Base-by-base conservation (phyloP, 53 echinoderm and acorn worm species). In the Stichopus horrens region DNA sequence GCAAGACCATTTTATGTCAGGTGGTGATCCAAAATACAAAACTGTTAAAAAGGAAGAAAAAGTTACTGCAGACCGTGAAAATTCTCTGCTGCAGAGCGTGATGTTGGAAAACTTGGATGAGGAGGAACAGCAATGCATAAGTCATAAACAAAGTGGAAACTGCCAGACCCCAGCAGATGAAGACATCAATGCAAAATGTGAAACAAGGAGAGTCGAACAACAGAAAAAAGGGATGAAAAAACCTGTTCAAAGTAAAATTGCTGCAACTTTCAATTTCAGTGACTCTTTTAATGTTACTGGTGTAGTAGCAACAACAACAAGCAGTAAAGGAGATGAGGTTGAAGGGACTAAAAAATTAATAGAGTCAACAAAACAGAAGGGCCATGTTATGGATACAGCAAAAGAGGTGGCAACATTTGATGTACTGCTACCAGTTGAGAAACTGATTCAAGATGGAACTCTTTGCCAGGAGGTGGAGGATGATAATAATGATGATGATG, bases 1-100 rank as follows among this genome's bases (percentile, higher is more conserved):
- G 18, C n/a, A 20, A 21, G n/a, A 13, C 6, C 7, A 16, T 71
- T 20, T 20, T n/a, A 71, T 18, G 71, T 71, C 19, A 71, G 4
- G 5, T 71, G 19, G 18, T 18, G 19, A 71, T 71, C 71, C 18
- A 71, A 20, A 21, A 16, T 16, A 6, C 18, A 5, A 71, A 71
- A n/a, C 18, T 20, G 19, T 71, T 18, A 6, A 71, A 4, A 7
- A n/a, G 7, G 19, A 71, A 18, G n/a, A 71, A 71, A 18, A 71
- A 18, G 18, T 20, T 71, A n/a, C 71, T 18, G 6, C 71, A 2
- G 71, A 71, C 7, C 13, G 81, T n/a, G 81, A 22, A 22, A 58
- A 22, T 11, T 81, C 81, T 19, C 23, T 81, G 58, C 58, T 81
- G 7, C 81, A 58, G 58, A 81, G 81, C 22, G 81, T 81, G 10